Evolutionary conservation across 2,888 invertebrate species (phyloP), one percentile per base, ranked within the genome.

Genomic region (Scaptodrosophila latifasciaeformis): DNA sequence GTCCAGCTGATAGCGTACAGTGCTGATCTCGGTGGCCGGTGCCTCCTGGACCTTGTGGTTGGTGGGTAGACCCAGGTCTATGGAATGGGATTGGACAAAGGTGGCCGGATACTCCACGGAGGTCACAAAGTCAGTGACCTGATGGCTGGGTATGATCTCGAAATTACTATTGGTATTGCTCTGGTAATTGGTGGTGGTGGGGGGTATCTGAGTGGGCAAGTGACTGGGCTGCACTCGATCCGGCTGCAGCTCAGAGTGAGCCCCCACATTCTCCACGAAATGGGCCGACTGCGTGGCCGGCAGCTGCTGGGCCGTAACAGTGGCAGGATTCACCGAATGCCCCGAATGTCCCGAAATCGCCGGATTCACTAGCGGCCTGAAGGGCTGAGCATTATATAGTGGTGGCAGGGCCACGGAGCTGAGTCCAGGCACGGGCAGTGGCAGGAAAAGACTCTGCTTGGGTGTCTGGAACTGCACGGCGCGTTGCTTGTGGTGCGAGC

Each of bases 91-190:
- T 70, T 92, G 90, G 53, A 92, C 89, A 49, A 91, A 88, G 64
- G 91, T 91, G 35, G 92, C 89, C 7, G 93, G 92, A 83, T 92
- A 92, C 66, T 92, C 92, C 35, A 93, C 88, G 1, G 92, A 91
- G 35, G 92, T 91, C 1, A 92, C 87, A 70, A 89, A 92, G 76
- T 92, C 91, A 2, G 90, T 90, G 4, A 93, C 70, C 35, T 91
- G 90, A 47, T 93, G 87, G 76, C 92, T 92, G 70, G 91, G 90
- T 13, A 85, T 68, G 12, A 85, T 85, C 49, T 85, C 85, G 56
- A 85, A 84, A 52, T 70, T 81, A 53, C 74, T 78, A 40, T 55
- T 63, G 10, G 45, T 10, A 12, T 44, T 10, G 1, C 18, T 24
- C 10, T 40, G 42, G 9, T 34, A n/a, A 10, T 40, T 10, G 40